Evolutionary conservation across 2,888 invertebrate species (phyloP).

Genomic region (Adelognathus sp.): DNA sequence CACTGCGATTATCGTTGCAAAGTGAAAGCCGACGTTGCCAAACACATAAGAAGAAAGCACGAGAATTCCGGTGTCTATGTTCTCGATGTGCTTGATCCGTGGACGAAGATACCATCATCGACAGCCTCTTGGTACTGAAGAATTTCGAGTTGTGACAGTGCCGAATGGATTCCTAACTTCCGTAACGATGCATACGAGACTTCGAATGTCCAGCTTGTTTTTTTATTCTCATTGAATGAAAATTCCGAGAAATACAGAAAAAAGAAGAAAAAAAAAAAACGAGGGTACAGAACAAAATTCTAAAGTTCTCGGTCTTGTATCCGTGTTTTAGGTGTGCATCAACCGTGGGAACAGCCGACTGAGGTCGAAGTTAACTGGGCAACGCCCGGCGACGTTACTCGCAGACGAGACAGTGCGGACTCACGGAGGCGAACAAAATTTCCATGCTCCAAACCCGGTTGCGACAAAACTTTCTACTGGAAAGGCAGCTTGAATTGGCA

Average conservation of each 20-base stretch:
- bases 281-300: background rate
- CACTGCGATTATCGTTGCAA: constrained; percentile 64
- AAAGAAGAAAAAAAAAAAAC: background rate
- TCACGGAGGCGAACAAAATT: constrained; percentile 16
- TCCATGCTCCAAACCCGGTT: constrained; percentile 29
- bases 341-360: background rate
- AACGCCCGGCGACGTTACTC: background rate
- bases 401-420: background rate
- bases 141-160: background rate
- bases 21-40: constrained; percentile 59
- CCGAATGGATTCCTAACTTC: background rate
- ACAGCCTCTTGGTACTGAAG: constrained; percentile 6
- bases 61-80: constrained; percentile 48
- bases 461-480: constrained; percentile 63
- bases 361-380: background rate
- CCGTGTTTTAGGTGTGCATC: constrained; percentile 22
- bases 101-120: background rate
- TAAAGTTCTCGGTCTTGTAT: background rate
- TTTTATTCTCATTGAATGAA: background rate
- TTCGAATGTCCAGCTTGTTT: no score
- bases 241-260: background rate
- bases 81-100: constrained; percentile 52
- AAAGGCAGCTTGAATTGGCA: constrained; percentile 73
- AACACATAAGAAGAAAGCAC: constrained; percentile 61
- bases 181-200: no score